Evolutionary conservation across 2,888 invertebrate species (phyloP).

Genomic region (Zaprionus bogoriensis): DNA sequence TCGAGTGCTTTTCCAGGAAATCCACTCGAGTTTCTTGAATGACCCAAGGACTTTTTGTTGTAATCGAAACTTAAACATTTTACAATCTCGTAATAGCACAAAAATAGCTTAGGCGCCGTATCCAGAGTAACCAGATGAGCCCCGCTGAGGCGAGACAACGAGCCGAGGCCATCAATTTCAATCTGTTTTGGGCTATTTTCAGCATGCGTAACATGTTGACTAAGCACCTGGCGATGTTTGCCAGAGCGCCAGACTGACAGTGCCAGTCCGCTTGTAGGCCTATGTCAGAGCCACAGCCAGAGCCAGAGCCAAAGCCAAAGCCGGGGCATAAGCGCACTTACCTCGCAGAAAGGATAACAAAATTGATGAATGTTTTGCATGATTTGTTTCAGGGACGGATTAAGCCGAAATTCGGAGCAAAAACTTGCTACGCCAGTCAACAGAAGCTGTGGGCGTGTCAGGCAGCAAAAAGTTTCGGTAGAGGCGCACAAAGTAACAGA

Average conservation of each 20-base stretch:
- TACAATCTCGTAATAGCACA: conserved; percentile 5
- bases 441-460: background rate
- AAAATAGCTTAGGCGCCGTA: background rate
- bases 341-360: conserved; percentile 42
- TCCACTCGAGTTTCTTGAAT: background rate
- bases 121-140: conserved; percentile 4
- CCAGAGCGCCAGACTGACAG: conserved; percentile 20
- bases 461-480: conserved; percentile 34
- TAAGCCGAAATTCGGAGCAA: conserved; percentile 16
- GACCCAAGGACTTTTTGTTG: conserved; percentile 36
- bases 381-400: conserved; percentile 50
- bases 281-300: conserved; percentile 1
- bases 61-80: conserved; percentile 61
- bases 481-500: conserved; percentile 29
- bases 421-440: conserved; percentile 18
- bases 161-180: conserved; percentile 61
- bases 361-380: conserved; percentile 73
- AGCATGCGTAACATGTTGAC: conserved; percentile 46
- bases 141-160: background rate
- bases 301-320: conserved; percentile 16
- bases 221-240: conserved; percentile 64
- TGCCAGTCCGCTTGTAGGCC: conserved; percentile 19
- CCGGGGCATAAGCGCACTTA: background rate
- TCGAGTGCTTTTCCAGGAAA: background rate
- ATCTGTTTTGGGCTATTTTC: conserved; percentile 60